Percentiles rank a stretch among this genome's conserved stretches.
Evolutionary conservation across 1,140 invertebrate genomes (phyloP).

Genomic region (Coptotermes formosanus): DNA sequence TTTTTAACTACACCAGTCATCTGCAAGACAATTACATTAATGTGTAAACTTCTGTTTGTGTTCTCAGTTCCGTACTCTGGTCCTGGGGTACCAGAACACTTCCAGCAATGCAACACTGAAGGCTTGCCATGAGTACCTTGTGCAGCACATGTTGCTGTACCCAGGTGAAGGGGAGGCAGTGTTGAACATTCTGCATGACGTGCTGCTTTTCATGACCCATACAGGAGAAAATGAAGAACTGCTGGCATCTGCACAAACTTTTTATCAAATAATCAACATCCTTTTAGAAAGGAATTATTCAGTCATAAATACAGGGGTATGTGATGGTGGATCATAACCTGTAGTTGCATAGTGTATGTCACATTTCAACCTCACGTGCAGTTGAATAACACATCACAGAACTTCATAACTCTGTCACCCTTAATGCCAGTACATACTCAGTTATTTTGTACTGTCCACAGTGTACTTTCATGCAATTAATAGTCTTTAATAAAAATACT

Average conservation of each 20-base stretch:
- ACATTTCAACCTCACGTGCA: no score
- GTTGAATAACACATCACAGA: no score
- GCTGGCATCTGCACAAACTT: slow-evolving; percentile 46
- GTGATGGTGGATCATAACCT: not conserved
- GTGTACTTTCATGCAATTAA: no score
- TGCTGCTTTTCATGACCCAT: slow-evolving; percentile 51
- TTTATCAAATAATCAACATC: slow-evolving; percentile 52
- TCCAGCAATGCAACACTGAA: slow-evolving; percentile 39
- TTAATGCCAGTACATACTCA: no score
- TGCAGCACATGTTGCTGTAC: not conserved
- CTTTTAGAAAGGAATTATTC: slow-evolving; percentile 51
- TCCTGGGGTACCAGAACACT: slow-evolving; percentile 63
- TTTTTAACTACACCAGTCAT: no score
- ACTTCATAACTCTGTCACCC: no score
- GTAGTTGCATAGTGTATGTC: no score
- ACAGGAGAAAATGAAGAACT: slow-evolving; percentile 44
- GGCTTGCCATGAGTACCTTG: slow-evolving; percentile 5
- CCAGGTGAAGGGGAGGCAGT: slow-evolving; percentile 57
- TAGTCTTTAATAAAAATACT: no score
- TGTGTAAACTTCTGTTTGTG: not conserved
- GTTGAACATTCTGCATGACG: slow-evolving; percentile 50
- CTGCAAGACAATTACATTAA: no score
- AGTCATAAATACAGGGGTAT: slow-evolving; percentile 54
- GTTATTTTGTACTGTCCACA: no score
- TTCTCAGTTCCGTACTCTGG: slow-evolving; percentile 59